These are phyloP conservation scores for Macrotrachela quadricornifera DNA, from an alignment of 1,140 invertebrate species.

Conservation along the genomic window DNA sequence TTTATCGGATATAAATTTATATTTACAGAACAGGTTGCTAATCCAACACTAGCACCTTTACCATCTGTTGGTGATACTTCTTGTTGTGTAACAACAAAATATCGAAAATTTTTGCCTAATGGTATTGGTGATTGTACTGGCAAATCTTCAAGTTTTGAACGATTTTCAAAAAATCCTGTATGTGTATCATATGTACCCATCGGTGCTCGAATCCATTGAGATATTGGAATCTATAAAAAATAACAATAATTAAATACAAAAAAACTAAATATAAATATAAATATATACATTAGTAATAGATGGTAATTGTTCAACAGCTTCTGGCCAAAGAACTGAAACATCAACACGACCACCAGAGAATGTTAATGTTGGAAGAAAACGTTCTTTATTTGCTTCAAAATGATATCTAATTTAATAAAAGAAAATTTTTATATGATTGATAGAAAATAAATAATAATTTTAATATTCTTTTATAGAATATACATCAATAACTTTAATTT, in stretches of 20 bases:
- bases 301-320: slow-evolving; percentile 13
- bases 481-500: too few relatives aligned
- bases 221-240: slow-evolving; percentile 15
- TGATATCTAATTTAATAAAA: slow-evolving; percentile 15
- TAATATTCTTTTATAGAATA: too few relatives aligned
- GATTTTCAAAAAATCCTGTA: slow-evolving; percentile 9
- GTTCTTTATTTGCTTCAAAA: slow-evolving; percentile 19
- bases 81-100: slow-evolving; percentile 3
- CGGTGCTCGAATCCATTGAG: slow-evolving; percentile 10
- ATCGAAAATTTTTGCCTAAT: slow-evolving; percentile 5
- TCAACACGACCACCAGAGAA: slow-evolving; percentile 25
- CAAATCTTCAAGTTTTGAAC: slow-evolving; percentile 9
- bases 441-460: too few relatives aligned
- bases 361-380: slow-evolving; percentile 23
- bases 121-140: slow-evolving; percentile 17
- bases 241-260: slow-evolving; percentile 14
- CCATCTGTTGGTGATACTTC: slow-evolving; percentile 2
- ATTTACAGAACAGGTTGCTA: not conserved
- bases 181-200: slow-evolving; percentile 6
- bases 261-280: not conserved
- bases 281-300: slow-evolving; percentile 2
- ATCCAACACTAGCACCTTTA: slow-evolving; percentile 1
- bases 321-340: slow-evolving; percentile 23
- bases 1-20: too few relatives aligned
- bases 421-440: too few relatives aligned